Conservation (phyloP, 92 coral and sea anemone species). For the Phenganax stokvisi region DNA sequence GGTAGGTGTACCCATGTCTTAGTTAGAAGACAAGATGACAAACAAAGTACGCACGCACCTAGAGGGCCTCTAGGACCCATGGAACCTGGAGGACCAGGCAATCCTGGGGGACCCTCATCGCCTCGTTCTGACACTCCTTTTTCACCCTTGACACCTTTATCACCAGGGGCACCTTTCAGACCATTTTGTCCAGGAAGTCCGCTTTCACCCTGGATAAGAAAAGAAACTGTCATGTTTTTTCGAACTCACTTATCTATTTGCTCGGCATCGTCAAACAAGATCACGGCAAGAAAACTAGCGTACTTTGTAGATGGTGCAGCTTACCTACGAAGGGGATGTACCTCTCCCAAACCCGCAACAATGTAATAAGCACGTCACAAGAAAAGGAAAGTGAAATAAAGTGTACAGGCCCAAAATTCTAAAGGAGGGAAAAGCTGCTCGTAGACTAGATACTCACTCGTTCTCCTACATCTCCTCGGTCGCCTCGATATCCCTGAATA, state of each 20-base stretch:
- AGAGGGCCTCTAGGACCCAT: neutral
- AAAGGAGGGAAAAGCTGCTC: neutral
- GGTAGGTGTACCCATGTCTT: neutral
- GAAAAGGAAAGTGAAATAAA: too few species aligned
- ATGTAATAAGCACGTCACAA: too few species aligned
- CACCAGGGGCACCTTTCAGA: constrained; percentile 15
- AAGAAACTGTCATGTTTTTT: neutral
- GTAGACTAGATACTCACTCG: constrained; percentile 34
- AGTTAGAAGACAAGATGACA: neutral
- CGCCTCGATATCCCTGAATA: constrained; percentile 40
- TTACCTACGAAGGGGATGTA: too few species aligned
- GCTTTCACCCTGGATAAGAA: neutral
- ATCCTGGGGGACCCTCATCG: neutral
- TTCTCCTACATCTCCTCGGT: constrained; percentile 43
- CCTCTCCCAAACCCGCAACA: too few species aligned
- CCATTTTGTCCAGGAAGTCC: constrained; percentile 35
- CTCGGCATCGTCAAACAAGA: too few species aligned
- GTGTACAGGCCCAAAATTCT: neutral
- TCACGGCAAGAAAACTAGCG: too few species aligned
- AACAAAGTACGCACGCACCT: neutral
- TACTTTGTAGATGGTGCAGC: too few species aligned
- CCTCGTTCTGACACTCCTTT: constrained; percentile 14
- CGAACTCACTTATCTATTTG: neutral
- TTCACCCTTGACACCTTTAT: constrained; percentile 12
- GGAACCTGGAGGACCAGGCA: neutral